phyloP scores from a whole-genome alignment of 35 echinoderm and acorn worm species.

The Eucidaris tribuloides region DNA sequence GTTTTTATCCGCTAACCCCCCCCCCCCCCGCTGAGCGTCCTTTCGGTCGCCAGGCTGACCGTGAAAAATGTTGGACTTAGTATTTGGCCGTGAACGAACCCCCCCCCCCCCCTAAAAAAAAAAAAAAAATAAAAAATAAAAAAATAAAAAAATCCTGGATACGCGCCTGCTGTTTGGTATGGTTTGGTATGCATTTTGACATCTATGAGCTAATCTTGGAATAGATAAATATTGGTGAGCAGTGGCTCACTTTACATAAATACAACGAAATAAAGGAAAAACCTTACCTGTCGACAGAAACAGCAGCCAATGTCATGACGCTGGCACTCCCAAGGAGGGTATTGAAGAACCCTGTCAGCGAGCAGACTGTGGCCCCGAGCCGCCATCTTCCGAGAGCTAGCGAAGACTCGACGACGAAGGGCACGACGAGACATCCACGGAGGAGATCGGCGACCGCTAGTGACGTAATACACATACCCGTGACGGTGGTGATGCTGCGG shows the following conservation, averaged over 20 bases:
- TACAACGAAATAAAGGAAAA: too few relatives aligned
- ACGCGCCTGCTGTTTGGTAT: background rate
- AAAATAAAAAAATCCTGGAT: background rate
- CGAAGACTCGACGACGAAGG: constrained; percentile 68
- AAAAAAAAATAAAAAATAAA: too few relatives aligned
- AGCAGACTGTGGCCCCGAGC: constrained; percentile 27
- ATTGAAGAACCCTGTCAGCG: constrained; percentile 49
- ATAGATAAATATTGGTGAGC: too few relatives aligned
- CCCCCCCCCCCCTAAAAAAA: too few relatives aligned
- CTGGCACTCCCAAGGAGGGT: constrained; percentile 82
- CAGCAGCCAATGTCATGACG: constrained; percentile 85
- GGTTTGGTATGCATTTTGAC: too few relatives aligned
- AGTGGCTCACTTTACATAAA: too few relatives aligned
- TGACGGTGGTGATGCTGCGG: constrained; percentile 77
- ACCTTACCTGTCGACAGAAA: constrained; percentile 85
- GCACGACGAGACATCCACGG: constrained; percentile 64
- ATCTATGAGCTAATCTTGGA: too few relatives aligned
- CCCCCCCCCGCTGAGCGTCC: too few relatives aligned
- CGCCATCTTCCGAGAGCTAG: constrained; percentile 34
- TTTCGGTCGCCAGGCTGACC: too few relatives aligned
- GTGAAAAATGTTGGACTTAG: too few relatives aligned
- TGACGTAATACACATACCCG: constrained; percentile 93
- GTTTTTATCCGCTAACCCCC: too few relatives aligned
- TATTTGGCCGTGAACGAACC: too few relatives aligned
- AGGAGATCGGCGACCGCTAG: constrained; percentile 80